Percentiles rank a stretch among this genome's conserved stretches.
phyloP scores from a whole-genome alignment of 2,113 vertebrate species.

The Microcebus lehilahytsara region DNA sequence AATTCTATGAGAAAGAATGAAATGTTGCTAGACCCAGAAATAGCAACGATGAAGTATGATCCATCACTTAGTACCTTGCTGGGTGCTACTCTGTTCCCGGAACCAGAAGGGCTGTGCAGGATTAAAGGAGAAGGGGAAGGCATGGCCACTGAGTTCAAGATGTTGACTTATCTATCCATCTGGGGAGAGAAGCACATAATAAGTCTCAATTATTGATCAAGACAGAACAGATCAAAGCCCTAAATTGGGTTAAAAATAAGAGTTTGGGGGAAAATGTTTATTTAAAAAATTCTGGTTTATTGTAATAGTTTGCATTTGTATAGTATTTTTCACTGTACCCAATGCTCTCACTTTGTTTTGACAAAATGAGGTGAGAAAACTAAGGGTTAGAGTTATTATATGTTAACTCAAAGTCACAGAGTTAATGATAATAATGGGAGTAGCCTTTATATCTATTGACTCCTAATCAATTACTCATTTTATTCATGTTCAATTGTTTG shows the following conservation, averaged over 20 bases:
- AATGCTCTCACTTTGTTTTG: background rate
- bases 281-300: background rate
- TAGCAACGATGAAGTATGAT: background rate
- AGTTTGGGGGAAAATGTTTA: background rate
- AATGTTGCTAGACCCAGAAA: background rate
- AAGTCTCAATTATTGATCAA: background rate
- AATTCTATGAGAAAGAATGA: background rate
- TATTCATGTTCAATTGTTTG: background rate
- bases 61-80: background rate
- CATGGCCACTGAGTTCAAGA: background rate
- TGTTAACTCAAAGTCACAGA: background rate
- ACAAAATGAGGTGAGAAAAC: background rate
- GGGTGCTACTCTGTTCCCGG: background rate
- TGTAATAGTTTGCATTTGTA: background rate
- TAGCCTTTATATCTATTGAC: background rate
- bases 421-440: background rate
- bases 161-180: background rate
- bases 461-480: background rate
- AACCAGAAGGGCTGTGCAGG: background rate
- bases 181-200: background rate
- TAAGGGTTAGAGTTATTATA: background rate
- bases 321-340: background rate
- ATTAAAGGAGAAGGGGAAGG: background rate
- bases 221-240: background rate
- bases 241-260: background rate